phyloP scores from a whole-genome alignment of 2,113 vertebrate species.

The Caretta caretta region DNA sequence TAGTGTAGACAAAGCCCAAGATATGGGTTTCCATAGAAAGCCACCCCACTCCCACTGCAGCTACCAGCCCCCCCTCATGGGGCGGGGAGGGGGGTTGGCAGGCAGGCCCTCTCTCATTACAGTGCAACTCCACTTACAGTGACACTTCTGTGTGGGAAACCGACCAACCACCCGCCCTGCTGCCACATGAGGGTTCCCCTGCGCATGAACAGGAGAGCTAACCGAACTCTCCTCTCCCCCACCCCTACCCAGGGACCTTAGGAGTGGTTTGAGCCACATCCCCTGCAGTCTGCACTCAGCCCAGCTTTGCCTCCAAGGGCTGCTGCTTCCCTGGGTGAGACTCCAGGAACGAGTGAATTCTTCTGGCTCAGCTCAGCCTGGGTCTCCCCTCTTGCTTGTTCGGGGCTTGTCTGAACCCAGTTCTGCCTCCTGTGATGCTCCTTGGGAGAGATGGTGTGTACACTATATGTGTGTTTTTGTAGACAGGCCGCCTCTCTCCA shows the following conservation, averaged over 20 bases:
- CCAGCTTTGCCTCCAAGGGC: accelerated
- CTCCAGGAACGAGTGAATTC: neutral
- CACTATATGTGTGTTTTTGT: accelerated
- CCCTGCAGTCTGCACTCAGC: accelerated
- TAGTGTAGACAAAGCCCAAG: no score
- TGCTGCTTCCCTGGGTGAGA: neutral
- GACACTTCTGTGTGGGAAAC: neutral
- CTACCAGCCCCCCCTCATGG: neutral
- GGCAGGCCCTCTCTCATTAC: neutral
- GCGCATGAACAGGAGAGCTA: accelerated
- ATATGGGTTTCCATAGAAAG: neutral
- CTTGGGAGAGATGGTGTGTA: neutral
- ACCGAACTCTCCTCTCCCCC: neutral
- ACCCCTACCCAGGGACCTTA: neutral
- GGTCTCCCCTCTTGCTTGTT: neutral
- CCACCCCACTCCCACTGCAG: neutral
- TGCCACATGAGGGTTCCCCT: accelerated
- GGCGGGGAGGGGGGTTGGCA: neutral
- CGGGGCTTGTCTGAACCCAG: neutral
- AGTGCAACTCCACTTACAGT: neutral
- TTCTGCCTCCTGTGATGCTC: neutral
- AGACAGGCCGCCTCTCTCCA: neutral
- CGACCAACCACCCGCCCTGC: neutral
- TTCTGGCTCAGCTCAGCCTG: neutral
- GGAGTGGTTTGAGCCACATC: accelerated